A percentile compares a stretch with the other conserved stretches of the same genome.
Conservation (phyloP, 2,797 vertebrate species). For the Dallia pectoralis region DNA sequence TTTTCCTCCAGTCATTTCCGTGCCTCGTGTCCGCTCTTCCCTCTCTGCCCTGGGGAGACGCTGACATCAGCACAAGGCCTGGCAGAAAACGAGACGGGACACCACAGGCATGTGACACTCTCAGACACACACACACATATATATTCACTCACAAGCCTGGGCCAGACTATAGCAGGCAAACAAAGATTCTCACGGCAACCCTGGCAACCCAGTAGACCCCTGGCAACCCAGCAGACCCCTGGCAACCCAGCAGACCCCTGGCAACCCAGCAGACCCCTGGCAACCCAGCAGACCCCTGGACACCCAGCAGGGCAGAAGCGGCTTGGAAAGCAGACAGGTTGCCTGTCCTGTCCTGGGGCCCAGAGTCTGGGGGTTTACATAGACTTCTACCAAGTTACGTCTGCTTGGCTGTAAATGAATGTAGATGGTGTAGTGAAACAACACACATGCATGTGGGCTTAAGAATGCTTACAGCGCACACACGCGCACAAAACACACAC, state of each 20-base stretch:
- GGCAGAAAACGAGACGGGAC: conserved; percentile 1
- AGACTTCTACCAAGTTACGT: neutral
- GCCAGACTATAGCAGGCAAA: conserved; percentile 14
- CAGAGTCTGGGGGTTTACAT: neutral
- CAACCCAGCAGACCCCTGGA: neutral
- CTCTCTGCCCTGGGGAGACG: conserved; percentile 7
- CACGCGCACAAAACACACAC: neutral
- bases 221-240: neutral
- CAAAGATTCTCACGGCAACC: conserved; percentile 13
- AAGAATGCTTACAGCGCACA: neutral
- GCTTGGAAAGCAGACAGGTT: neutral
- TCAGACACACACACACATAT: conserved; percentile 15
- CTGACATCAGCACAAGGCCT: conserved; percentile 4
- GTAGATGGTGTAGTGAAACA: neutral
- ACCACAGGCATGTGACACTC: neutral
- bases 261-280: no score
- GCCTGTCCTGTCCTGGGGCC: neutral
- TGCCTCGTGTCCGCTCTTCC: conserved; percentile 2
- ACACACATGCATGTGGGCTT: neutral
- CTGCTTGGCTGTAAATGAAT: neutral
- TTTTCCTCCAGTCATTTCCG: neutral
- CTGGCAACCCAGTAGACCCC: conserved; percentile 4
- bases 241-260: conserved; percentile 5
- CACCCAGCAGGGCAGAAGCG: conserved; percentile 9
- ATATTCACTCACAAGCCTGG: neutral